These are phyloP conservation scores for Patiria miniata DNA, from an alignment of 35 echinoderm and acorn worm species.

Conservation along the genomic window DNA sequence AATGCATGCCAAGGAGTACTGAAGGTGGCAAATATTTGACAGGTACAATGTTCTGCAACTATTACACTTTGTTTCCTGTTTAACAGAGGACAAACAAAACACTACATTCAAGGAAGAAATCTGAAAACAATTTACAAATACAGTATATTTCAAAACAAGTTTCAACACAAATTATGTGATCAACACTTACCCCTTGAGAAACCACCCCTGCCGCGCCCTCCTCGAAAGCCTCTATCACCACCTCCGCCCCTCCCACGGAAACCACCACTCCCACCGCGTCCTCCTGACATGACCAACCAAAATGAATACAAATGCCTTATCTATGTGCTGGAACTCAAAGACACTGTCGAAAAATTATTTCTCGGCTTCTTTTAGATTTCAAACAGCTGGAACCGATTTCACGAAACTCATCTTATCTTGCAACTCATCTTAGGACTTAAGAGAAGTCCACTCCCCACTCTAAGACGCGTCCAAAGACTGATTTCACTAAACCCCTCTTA, in stretches of 20 bases:
- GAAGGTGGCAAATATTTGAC: no score
- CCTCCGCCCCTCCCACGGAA: conserved; percentile 28
- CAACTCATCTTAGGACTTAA: no score
- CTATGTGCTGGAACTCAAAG: neutral
- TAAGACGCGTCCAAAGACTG: neutral
- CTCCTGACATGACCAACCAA: conserved; percentile 29
- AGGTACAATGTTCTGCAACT: no score
- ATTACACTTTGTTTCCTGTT: no score
- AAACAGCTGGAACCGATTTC: neutral
- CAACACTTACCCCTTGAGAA: conserved; percentile 23
- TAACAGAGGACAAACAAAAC: no score
- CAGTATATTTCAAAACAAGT: no score
- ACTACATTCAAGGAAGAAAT: no score
- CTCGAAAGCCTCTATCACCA: conserved; percentile 54
- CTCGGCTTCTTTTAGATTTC: neutral
- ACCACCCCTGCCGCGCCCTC: conserved; percentile 60
- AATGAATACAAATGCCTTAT: neutral
- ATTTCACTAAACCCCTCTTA: neutral
- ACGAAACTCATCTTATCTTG: no score
- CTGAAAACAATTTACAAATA: no score
- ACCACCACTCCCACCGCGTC: conserved; percentile 9
- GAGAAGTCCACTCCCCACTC: neutral
- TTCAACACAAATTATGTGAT: no score
- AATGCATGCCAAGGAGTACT: no score
- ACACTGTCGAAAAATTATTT: neutral